Evolutionary conservation across 2,797 vertebrate genomes (phyloP), one percentile per base, ranked within the genome.

Genomic region (Etheostoma perlongum): DNA sequence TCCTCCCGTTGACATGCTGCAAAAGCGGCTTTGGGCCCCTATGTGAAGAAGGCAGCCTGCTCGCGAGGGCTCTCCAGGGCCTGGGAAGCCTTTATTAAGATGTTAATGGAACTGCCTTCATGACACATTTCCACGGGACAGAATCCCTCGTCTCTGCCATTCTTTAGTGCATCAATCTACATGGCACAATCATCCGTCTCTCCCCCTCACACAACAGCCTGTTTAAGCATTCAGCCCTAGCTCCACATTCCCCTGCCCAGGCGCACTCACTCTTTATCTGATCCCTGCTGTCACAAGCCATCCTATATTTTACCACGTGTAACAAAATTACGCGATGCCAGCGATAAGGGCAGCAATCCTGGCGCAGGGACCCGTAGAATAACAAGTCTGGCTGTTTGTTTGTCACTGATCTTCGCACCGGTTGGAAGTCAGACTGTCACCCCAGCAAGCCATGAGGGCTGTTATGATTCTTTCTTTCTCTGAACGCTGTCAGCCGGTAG

Each of bases 31-130:
- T 74, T 84, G 83, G 85, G 89, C 81, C 83, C 82, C 88, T 66
- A 40, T 72, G 71, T 59, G 68, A 75, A 77, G 78, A 64, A 78
- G 87, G 83, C 81, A 79, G 92, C 78, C 77, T 64, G 81, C 92
- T 89, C 87, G 75, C 74, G 67, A 88, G 91, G 88, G 89, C 92
- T 92, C 92, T 93, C 91, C 83, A 57, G 93, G 90, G 92, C 88
- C 89, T 82, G 60, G 80, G 86, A 85, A 86, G 90, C 88, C 88
- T 94, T 94, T 94, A 95, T 95, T 93, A 95, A 95, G 94, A 95
- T 94, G 93, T 93, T 95, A 95, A 95, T 95, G 91, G 93, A 91
- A 92, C 83, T 91, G 95, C 93, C 94, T 94, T 93, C 92, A 85
- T 94, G 94, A 94, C 91, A 95, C 93, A 89, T 94, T 94, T 95